These are phyloP conservation scores for Scaptomyza reducta DNA, from an alignment of 2,888 invertebrate species.

Conservation along the genomic window DNA sequence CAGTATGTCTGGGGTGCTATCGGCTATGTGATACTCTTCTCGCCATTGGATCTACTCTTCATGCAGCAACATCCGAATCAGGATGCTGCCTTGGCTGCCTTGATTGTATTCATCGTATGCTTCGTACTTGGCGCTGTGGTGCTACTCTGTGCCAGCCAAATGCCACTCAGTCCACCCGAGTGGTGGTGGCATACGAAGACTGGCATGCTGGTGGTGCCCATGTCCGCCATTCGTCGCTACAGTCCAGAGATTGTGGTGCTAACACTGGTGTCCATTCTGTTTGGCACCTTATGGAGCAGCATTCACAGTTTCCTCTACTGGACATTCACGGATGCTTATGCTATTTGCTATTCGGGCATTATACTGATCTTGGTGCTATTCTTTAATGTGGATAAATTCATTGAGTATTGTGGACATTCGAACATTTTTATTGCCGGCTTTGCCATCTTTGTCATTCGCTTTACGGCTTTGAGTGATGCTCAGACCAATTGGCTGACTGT, in stretches of 20 bases:
- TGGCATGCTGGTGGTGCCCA: slow-evolving; percentile 90
- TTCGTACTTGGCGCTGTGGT: slow-evolving; percentile 88
- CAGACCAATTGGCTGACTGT: slow-evolving; percentile 88
- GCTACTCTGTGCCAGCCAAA: slow-evolving; percentile 85
- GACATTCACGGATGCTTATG: slow-evolving; percentile 84
- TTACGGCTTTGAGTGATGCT: slow-evolving; percentile 86
- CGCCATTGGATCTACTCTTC: slow-evolving; percentile 85
- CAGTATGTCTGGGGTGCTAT: slow-evolving; percentile 91
- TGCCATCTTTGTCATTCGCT: slow-evolving; percentile 91
- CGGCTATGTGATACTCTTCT: slow-evolving; percentile 88
- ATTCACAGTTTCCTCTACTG: slow-evolving; percentile 91
- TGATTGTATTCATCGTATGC: slow-evolving; percentile 84
- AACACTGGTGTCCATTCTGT: slow-evolving; percentile 88
- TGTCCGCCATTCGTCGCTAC: slow-evolving; percentile 91
- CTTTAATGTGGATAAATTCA: slow-evolving; percentile 90
- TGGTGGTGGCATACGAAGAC: slow-evolving; percentile 95
- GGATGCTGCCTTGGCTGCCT: slow-evolving; percentile 63
- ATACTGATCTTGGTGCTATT: slow-evolving; percentile 79
- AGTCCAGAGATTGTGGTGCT: slow-evolving; percentile 90
- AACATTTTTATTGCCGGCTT: slow-evolving; percentile 93
- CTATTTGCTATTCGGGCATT: slow-evolving; percentile 71
- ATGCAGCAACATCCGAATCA: slow-evolving; percentile 79
- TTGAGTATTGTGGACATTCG: slow-evolving; percentile 92
- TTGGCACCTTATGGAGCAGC: slow-evolving; percentile 92
- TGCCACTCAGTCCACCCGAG: slow-evolving; percentile 92